A percentile compares a stretch with the other conserved stretches of the same genome.
phyloP scores from a whole-genome alignment of 1,140 invertebrate species.

The Geopemphigus sp. region DNA sequence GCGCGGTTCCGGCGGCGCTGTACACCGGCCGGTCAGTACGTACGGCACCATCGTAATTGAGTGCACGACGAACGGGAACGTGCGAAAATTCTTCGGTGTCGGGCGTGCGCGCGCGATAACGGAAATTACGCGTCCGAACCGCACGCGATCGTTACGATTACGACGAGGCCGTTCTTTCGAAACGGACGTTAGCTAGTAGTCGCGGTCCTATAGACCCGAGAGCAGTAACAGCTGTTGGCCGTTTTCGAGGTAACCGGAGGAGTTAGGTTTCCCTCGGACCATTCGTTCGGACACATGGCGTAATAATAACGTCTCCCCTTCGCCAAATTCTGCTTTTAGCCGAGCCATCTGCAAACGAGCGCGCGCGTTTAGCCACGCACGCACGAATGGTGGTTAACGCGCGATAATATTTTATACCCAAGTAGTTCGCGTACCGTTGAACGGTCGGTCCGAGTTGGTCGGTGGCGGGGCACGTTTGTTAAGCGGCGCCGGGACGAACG shows the following conservation, averaged over 20 bases:
- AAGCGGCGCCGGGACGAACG: too few relatives aligned
- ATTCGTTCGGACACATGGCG: slow-evolving; percentile 7
- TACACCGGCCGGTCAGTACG: too few relatives aligned
- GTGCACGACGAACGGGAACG: too few relatives aligned
- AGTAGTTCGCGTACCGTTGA: slow-evolving; percentile 15
- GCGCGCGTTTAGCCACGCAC: background rate
- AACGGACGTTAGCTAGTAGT: background rate
- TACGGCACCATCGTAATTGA: too few relatives aligned
- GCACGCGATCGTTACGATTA: background rate
- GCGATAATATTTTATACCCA: background rate
- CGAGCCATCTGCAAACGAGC: background rate
- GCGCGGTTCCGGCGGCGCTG: background rate
- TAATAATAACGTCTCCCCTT: slow-evolving; percentile 28
- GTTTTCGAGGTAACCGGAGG: slow-evolving; percentile 20
- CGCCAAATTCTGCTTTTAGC: too few relatives aligned
- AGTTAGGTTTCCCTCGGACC: too few relatives aligned
- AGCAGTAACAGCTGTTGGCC: background rate
- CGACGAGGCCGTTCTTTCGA: background rate
- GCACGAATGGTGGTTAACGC: background rate
- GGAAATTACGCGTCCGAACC: too few relatives aligned
- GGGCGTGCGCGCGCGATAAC: too few relatives aligned
- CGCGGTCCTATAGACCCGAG: background rate
- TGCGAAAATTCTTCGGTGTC: background rate
- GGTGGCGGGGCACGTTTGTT: too few relatives aligned
- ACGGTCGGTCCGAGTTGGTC: too few relatives aligned